Percentiles rank a stretch among this genome's conserved stretches.
Conservation (phyloP, 2,888 invertebrate genomes). For the Cosmorhoe ocellata region DNA sequence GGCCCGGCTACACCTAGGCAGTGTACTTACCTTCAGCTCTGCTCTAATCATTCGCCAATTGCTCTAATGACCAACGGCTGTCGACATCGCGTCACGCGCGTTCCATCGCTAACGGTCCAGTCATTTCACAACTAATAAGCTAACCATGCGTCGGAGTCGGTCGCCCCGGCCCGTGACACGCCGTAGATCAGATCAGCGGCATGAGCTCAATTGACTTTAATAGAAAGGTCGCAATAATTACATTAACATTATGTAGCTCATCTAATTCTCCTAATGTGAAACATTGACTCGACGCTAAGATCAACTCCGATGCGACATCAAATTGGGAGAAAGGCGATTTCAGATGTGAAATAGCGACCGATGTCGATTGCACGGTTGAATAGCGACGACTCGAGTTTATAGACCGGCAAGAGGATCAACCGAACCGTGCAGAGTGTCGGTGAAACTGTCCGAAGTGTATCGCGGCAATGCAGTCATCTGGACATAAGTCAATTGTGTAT, state of each 20-base stretch:
- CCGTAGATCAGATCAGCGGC: slow-evolving; percentile 18
- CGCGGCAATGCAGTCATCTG: background rate
- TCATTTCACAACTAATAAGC: slow-evolving; percentile 48
- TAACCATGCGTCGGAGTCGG: slow-evolving; percentile 13
- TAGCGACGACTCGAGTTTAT: slow-evolving; percentile 24
- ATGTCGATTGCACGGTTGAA: slow-evolving; percentile 30
- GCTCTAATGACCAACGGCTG: slow-evolving; percentile 47
- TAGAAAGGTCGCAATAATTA: slow-evolving; percentile 72
- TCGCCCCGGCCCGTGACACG: slow-evolving; percentile 20
- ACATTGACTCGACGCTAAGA: slow-evolving; percentile 38
- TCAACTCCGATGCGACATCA: slow-evolving; percentile 13
- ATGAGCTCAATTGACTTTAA: slow-evolving; percentile 63
- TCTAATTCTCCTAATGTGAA: slow-evolving; percentile 50
- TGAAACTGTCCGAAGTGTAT: slow-evolving; percentile 4
- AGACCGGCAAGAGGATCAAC: slow-evolving; percentile 11
- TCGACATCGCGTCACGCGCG: slow-evolving; percentile 45
- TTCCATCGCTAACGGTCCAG: slow-evolving; percentile 44
- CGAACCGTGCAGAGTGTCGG: background rate
- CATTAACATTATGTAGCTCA: too few relatives aligned
- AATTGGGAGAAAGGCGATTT: slow-evolving; percentile 39
- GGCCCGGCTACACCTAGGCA: slow-evolving; percentile 11
- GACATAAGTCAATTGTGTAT: background rate
- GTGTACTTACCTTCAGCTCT: slow-evolving; percentile 35
- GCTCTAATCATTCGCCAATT: slow-evolving; percentile 54
- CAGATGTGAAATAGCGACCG: slow-evolving; percentile 29